Base-by-base conservation (phyloP, 2,113 vertebrate species). In the Psittacus erithacus region DNA sequence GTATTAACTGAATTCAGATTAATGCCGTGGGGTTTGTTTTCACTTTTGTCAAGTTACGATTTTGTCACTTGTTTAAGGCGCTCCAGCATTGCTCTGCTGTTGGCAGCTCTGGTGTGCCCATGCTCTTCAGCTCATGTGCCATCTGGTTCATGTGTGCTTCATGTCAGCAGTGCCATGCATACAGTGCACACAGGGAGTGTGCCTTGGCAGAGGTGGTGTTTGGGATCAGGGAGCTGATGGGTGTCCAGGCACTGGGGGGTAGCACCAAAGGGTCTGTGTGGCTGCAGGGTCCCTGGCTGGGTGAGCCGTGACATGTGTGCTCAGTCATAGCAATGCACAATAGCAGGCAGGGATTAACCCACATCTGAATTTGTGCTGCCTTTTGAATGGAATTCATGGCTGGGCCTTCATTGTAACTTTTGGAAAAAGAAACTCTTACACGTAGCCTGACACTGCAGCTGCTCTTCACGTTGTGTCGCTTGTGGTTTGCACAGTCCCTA, bases 11-110 rank as follows among this genome's bases (percentile, higher is more conserved):
- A 8, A 13, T 2, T 22, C 16, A 35, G 41, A 9, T 52, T 11
- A 38, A 5, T 1, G 0, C 1, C 0, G 4, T 0, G 1, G 13
- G 53, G 16, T 88, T 65, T n/a, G 63, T 12, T 60, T 47, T 82
- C 52, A 6, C 31, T 13, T 90, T 1, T 80, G 24, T 5, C 27
- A 6, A 23, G 70, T 41, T 49, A 4, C 0, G 4, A 41, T 46
- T 84, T 28, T 47, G 57, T 52, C 47, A 6, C 39, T 52, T 0
- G 0, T 4, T 10, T 7, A 2, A 62, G 7, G 22, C 29, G 17
- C 70, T 57, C 62, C n/a, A 3, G 8, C 10, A 5, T 2, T 46
- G 44, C 86, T 55, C 28, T 25, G 50, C 57, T 50, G 3, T 10
- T 41, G 50, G 24, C 38, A 35, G 47, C 44, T 41, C 63, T 52